These are phyloP conservation scores for Papilio dardanus DNA, from an alignment of 1,140 invertebrate species.

Conservation along the genomic window DNA sequence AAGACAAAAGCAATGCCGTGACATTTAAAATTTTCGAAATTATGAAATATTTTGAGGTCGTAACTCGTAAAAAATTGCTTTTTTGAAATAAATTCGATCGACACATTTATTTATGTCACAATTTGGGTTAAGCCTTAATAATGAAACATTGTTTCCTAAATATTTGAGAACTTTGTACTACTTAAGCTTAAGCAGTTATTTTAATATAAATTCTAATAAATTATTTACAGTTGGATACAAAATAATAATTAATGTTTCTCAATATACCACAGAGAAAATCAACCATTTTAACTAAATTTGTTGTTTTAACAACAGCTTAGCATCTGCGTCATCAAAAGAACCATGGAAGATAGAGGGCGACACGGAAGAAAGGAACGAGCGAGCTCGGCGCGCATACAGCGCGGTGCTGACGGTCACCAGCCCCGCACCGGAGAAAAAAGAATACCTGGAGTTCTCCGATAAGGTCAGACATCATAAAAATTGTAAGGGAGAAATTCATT, in stretches of 20 bases:
- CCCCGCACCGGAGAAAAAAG: conserved; percentile 89
- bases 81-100: background rate
- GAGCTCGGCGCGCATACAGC: conserved; percentile 94
- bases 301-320: conserved; percentile 59
- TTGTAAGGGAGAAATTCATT: too few relatives aligned
- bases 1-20: background rate
- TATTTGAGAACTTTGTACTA: too few relatives aligned
- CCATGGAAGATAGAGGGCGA: conserved; percentile 94
- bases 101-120: too few relatives aligned
- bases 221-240: too few relatives aligned
- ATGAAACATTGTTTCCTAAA: too few relatives aligned
- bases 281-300: background rate
- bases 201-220: too few relatives aligned
- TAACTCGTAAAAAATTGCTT: too few relatives aligned
- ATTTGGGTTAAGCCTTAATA: too few relatives aligned
- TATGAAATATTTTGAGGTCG: background rate
- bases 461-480: conserved; percentile 79
- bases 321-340: conserved; percentile 79
- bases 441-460: conserved; percentile 90
- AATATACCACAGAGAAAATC: too few relatives aligned
- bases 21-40: background rate
- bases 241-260: too few relatives aligned
- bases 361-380: conserved; percentile 90
- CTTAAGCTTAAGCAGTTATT: too few relatives aligned
- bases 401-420: conserved; percentile 95